Evolutionary conservation across 2,888 invertebrate species (phyloP), one percentile per base, ranked within the genome.

Genomic region (Cryptocephalus primarius): DNA sequence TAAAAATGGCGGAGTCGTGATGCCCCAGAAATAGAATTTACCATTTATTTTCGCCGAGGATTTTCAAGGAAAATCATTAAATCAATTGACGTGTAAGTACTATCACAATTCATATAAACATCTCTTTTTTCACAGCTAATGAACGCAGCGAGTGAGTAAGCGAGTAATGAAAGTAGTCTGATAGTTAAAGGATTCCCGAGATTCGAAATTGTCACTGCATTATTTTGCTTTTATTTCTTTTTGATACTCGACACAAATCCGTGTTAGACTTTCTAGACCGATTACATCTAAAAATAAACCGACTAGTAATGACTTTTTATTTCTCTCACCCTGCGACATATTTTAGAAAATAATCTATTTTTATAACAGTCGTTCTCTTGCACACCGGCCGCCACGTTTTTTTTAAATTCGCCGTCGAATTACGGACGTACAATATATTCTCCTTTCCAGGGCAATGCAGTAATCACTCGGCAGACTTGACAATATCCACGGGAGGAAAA

Each of bases 261-360:
- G 22, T 22, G 22, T 22, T 22, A 22, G 22, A 22, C 22, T 22
- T 22, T 22, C 22, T 22, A 22, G 22, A 22, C 22, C 22, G 22
- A 22, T 22, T 22, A 22, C 22, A 22, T 22, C 22, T 22, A 22
- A 22, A 22, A 22, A 22, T 22, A 22, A 22, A 22, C 22, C 22
- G 22, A 22, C 22, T 22, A 22, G 22, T 53, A 57, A 55, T 55
- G 55, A 55, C 54, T 60, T 57, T 58, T 55, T 55, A 54, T 54
- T 50, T 46, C 46, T 46, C 48, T 57, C 54, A 53, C 46, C 50
- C 45, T 51, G 57, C 53, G 60, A 60, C 59, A 61, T 61, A 62
- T 60, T 61, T 61, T 53, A 56, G 56, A 57, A 60, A 59, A 60
- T 58, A 55, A 50, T 59, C 58, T 62, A 62, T 62, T 62, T 62